Conservation (phyloP, 1,140 invertebrate genomes). For the Eupeodes corollae region DNA sequence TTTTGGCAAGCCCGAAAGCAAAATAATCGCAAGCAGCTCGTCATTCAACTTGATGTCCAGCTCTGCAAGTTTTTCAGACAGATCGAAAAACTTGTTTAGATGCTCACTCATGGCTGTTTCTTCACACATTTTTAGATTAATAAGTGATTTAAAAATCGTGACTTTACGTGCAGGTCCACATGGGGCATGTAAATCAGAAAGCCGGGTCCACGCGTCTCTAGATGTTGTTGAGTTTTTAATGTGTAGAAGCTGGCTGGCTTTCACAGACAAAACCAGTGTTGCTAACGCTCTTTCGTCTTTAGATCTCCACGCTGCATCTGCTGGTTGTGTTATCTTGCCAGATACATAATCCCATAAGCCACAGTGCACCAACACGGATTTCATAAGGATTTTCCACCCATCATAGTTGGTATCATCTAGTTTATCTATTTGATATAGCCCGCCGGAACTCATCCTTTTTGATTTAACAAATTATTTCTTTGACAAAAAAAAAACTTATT, state of each 20-base stretch:
- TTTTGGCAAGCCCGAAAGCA: slow-evolving; percentile 3
- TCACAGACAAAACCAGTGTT: slow-evolving; percentile 1
- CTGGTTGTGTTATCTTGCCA: too few relatives aligned
- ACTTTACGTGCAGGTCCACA: slow-evolving; percentile 4
- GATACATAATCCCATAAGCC: neutral
- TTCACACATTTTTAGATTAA: neutral
- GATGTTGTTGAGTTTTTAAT: slow-evolving; percentile 2
- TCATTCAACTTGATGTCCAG: neutral
- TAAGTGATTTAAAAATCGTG: neutral
- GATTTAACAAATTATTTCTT: neutral
- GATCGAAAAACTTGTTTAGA: neutral
- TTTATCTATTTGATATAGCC: slow-evolving; percentile 3
- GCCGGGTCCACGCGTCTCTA: neutral
- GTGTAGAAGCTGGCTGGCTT: neutral
- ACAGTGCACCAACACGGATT: slow-evolving; percentile 2
- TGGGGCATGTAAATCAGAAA: neutral
- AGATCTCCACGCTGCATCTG: neutral
- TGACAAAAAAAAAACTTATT: too few relatives aligned
- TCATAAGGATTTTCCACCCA: slow-evolving; percentile 2
- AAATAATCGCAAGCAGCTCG: slow-evolving; percentile 2
- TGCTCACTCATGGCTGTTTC: neutral
- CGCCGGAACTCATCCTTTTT: neutral
- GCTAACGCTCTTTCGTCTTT: slow-evolving; percentile 4
- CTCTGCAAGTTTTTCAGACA: slow-evolving; percentile 2
- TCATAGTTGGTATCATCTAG: slow-evolving; percentile 6